These are phyloP conservation scores for Gavialis gangeticus DNA, from an alignment of 2,113 vertebrate species.

Conservation along the genomic window DNA sequence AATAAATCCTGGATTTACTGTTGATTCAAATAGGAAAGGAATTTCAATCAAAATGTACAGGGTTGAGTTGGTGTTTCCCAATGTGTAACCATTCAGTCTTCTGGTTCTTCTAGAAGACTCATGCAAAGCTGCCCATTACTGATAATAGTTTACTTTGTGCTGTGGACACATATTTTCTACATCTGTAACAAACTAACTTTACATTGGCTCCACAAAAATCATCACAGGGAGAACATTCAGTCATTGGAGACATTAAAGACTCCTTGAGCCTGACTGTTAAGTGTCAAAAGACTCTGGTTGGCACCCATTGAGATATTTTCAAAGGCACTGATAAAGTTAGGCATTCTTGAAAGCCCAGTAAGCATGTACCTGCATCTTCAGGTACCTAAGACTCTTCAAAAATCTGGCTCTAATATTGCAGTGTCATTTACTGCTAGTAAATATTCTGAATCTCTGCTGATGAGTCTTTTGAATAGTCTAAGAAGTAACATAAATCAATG, in stretches of 20 bases:
- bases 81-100: background rate
- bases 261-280: rapidly evolving
- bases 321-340: too few relatives aligned
- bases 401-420: background rate
- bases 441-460: background rate
- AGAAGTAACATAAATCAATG: background rate
- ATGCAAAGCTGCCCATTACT: background rate
- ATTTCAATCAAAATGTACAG: background rate
- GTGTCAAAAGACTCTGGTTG: too few relatives aligned
- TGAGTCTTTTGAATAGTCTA: background rate
- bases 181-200: background rate
- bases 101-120: background rate
- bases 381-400: background rate
- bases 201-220: background rate
- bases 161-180: background rate
- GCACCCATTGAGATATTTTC: too few relatives aligned
- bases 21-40: background rate
- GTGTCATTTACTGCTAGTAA: background rate
- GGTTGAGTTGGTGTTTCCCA: background rate
- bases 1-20: background rate
- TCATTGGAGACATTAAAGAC: background rate
- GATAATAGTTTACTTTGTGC: background rate
- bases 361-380: background rate
- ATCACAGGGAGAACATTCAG: background rate
- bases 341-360: background rate